A percentile compares a stretch with the other conserved stretches of the same genome.
phyloP scores from a whole-genome alignment of 2,888 invertebrate species.

The Lycaena phlaeas region DNA sequence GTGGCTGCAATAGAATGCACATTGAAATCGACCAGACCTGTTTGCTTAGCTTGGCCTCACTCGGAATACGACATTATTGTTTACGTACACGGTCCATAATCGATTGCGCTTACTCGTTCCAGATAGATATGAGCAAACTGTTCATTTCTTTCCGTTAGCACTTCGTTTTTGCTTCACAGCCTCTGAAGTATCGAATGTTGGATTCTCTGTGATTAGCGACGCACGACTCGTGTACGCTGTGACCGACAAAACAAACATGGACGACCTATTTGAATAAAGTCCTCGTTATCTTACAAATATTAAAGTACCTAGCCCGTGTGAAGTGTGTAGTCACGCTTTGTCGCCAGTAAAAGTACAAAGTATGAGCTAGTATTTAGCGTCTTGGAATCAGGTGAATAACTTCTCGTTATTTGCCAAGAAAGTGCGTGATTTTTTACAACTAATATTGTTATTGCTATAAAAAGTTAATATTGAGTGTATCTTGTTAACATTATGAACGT shows the following conservation, averaged over 20 bases:
- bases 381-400: neutral
- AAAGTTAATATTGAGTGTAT: conserved; percentile 24
- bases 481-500: conserved; percentile 21
- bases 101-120: conserved; percentile 23
- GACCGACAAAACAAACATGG: conserved; percentile 33
- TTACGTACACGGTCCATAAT: conserved; percentile 23
- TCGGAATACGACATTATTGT: conserved; percentile 31
- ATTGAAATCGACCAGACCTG: conserved; percentile 57
- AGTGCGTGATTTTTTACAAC: too few relatives aligned
- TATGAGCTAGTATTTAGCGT: neutral
- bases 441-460: too few relatives aligned
- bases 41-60: conserved; percentile 38
- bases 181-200: conserved; percentile 57
- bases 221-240: conserved; percentile 40
- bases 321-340: conserved; percentile 35
- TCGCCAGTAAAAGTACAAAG: conserved; percentile 29
- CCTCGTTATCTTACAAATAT: conserved; percentile 31
- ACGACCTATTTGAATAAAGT: conserved; percentile 24
- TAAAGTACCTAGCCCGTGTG: conserved; percentile 29
- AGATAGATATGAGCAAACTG: conserved; percentile 53
- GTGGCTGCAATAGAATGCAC: conserved; percentile 61
- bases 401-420: neutral
- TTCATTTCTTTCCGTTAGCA: conserved; percentile 67
- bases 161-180: conserved; percentile 42
- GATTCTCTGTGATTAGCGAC: conserved; percentile 48